Evolutionary conservation across 2,113 vertebrate genomes (phyloP), one percentile per base, ranked within the genome.

Genomic region (Microcebus griseorufus): DNA sequence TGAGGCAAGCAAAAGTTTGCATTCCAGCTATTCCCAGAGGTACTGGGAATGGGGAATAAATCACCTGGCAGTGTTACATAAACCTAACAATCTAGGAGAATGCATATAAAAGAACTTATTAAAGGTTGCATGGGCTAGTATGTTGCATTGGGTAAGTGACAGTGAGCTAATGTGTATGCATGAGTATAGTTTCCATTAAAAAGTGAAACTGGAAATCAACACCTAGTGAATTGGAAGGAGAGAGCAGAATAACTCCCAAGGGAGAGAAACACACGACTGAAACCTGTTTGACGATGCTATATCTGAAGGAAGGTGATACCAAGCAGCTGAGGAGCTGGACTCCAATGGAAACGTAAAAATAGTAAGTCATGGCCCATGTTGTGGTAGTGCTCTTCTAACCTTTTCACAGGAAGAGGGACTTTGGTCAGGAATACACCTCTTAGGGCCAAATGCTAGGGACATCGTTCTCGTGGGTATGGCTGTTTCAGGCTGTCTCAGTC

Each of bases 131-230:
- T 25, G 27, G 73, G 16, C 13, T 90, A 27, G 34, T 39, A 76
- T 94, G 32, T n/a, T 67, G 34, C 48, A 20, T 23, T 72, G 29
- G 81, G 9, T 69, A 51, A n/a, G 55, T 51, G 17, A 72, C 5
- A 79, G 64, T 42, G 62, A 91, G 37, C n/a, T 93, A 76, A 70
- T 4, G 0, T 25, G 10, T 9, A 93, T 32, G 11, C 39, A 53
- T 65, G 55, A 16, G 14, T 86, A 16, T 6, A 78, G 42, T 51
- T 83, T 22, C n/a, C 17, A 25, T 58, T 16, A 73, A 72, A 87
- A 95, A 72, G 39, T 88, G 58, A 88, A 88, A 88, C 16, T 91
- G 39, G 69, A 86, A 70, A 82, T 93, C 14, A 51, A 23, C 27
- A 62, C 4, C 27, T 73, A 67, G 23, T 42, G 42, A 42, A 58